Base-by-base conservation (phyloP, 2,888 invertebrate species). In the Norana najaformis region DNA sequence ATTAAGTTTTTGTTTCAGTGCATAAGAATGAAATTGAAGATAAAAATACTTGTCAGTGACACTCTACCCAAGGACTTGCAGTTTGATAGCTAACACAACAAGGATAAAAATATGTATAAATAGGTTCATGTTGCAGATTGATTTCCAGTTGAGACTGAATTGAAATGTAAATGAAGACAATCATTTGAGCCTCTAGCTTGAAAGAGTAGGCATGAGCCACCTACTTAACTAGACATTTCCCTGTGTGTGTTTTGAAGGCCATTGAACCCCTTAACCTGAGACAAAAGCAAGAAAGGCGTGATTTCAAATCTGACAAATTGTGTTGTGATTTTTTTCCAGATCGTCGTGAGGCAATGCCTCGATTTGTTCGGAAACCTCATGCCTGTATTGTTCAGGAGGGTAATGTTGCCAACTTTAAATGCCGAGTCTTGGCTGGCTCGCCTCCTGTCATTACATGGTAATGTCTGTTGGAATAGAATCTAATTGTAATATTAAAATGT, bases 301-400 rank as follows among this genome's bases (percentile, higher is more conserved):
- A 69, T n/a, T 69, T 69, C 69, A 69, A 69, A n/a, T 69, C 6
- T 69, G 11, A 69, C n/a, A 8, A n/a, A 11, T 69, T n/a, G 69
- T 69, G n/a, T n/a, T 69, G 69, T 69, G 13, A n/a, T n/a, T 30
- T 69, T 53, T 53, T 69, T 69, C 47, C 94, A 97, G 99, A 99
- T 95, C 97, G 99, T 85, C 96, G 98, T 93, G 99, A 99, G 96
- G 99, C 99, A 37, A 98, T 98, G 88, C 99, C 99, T 14, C 96
- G 99, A 94, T 99, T 99, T 96, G 98, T 99, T 93, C 98, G 99
- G 95, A 97, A 97, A 94, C 99, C 99, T 16, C 97, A 97, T 93
- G 98, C 98, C 91, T 98, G 98, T 92, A 98, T 98, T 96, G 98
- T 98, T 93, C 98, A 97, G 95, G 99, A 99, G 95, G 99, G 99